Evolutionary conservation across 2,113 vertebrate genomes (phyloP).

Genomic region (Takifugu bimaculatus): DNA sequence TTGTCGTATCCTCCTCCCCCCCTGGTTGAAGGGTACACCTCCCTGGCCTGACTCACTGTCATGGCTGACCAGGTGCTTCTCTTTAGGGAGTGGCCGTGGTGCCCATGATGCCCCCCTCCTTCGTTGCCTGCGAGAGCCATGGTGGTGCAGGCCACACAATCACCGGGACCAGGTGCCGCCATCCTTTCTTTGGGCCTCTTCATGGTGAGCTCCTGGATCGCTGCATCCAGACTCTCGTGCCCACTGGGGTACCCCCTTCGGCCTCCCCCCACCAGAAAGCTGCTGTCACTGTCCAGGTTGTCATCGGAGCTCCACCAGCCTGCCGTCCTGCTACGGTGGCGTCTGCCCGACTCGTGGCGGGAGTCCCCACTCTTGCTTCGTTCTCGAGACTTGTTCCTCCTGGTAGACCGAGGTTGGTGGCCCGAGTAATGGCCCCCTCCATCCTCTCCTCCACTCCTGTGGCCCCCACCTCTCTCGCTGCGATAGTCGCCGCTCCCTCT

Average conservation of each 20-base stretch:
- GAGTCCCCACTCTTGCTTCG: constrained; percentile 92
- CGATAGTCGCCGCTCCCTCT: constrained; percentile 81
- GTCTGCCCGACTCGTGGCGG: constrained; percentile 77
- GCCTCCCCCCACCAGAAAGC: constrained; percentile 82
- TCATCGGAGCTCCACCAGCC: constrained; percentile 99
- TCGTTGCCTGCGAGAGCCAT: constrained; percentile 86
- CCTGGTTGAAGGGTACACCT: constrained; percentile 84
- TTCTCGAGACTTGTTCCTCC: constrained; percentile 87
- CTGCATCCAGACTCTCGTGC: constrained; percentile 89
- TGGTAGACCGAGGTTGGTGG: constrained; percentile 83
- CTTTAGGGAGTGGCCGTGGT: constrained; percentile 86
- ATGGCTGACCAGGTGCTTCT: constrained; percentile 97
- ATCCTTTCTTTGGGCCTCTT: constrained; percentile 83
- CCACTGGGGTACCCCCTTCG: constrained; percentile 80
- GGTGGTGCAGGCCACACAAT: constrained; percentile 91
- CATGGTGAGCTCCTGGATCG: constrained; percentile 94
- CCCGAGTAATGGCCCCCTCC: constrained; percentile 69
- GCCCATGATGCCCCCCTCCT: constrained; percentile 55
- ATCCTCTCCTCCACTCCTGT: constrained; percentile 83
- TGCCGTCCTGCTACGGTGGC: constrained; percentile 87
- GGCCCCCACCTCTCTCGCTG: constrained; percentile 67
- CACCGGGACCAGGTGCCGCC: constrained; percentile 78
- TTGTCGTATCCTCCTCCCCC: constrained; percentile 80
- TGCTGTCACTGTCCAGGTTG: constrained; percentile 98
- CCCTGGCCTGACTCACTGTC: constrained; percentile 96